phyloP scores from a whole-genome alignment of 2,888 invertebrate genomes.

The Sabatieria punctata region DNA sequence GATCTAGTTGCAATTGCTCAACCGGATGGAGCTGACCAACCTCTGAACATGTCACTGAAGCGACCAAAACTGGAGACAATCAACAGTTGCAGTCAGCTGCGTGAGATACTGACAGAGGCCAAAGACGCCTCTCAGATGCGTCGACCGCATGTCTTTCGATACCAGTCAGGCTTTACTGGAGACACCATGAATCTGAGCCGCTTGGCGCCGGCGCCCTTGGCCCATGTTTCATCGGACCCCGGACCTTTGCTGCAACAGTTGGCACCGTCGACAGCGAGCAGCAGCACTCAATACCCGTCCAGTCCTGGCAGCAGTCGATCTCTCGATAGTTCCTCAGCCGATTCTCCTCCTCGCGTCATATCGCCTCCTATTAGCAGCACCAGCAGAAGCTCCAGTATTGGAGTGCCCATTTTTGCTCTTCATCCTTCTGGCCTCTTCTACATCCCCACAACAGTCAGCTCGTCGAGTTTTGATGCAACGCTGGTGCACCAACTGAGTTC shows the following conservation, averaged over 20 bases:
- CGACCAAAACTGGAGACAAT: neutral
- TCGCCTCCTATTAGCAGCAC: neutral
- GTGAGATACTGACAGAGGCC: neutral
- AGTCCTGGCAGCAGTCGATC: conserved; percentile 2
- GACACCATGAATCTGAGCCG: neutral
- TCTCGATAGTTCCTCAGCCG: neutral
- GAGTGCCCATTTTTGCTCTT: conserved; percentile 68
- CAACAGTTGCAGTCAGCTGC: neutral
- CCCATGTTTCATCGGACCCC: no score
- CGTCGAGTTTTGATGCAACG: neutral
- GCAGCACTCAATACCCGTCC: conserved; percentile 6
- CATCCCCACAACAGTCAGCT: conserved; percentile 64
- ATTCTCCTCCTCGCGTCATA: neutral
- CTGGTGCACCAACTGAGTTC: neutral
- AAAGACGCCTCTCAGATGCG: neutral
- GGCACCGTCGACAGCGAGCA: neutral
- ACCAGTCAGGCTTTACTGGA: neutral
- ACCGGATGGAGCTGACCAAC: conserved; percentile 2
- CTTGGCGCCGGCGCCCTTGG: no score
- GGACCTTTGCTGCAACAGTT: no score
- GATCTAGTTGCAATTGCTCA: no score
- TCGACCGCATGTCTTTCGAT: neutral
- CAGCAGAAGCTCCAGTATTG: conserved; percentile 32
- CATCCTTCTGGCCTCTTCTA: conserved; percentile 75
- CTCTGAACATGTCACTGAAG: conserved; percentile 5